These are phyloP conservation scores for Hycleus cichorii DNA, from an alignment of 1,140 invertebrate genomes.

Conservation along the genomic window DNA sequence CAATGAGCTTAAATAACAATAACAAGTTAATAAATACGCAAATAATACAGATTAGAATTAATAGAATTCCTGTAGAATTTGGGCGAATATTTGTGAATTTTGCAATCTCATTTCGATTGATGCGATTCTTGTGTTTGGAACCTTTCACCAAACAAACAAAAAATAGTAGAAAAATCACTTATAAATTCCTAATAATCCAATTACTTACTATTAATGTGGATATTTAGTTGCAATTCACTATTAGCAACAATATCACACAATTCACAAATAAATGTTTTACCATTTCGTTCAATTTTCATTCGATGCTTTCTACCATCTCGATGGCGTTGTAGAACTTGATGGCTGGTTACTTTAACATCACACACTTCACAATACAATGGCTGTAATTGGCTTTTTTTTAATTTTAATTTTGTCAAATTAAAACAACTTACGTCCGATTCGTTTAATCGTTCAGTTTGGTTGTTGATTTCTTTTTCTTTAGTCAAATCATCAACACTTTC, in stretches of 20 bases:
- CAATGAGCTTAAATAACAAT: constrained; percentile 31
- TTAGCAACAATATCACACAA: constrained; percentile 36
- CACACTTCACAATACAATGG: constrained; percentile 33
- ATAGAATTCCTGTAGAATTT: constrained; percentile 30
- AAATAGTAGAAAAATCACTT: not conserved
- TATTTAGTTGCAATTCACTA: constrained; percentile 37
- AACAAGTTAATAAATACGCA: constrained; percentile 37
- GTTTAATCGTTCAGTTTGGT: not conserved
- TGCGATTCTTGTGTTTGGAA: constrained; percentile 30
- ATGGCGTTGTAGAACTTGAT: constrained; percentile 35
- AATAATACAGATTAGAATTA: constrained; percentile 33
- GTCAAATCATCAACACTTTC: constrained; percentile 16
- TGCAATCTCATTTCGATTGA: constrained; percentile 32
- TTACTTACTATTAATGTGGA: constrained; percentile 36
- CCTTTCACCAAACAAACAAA: constrained; percentile 19
- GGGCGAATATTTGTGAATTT: constrained; percentile 21
- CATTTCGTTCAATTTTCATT: constrained; percentile 33
- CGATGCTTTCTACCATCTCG: constrained; percentile 36
- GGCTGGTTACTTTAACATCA: constrained; percentile 35
- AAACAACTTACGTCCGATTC: constrained; percentile 2
- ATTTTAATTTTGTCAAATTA: not conserved
- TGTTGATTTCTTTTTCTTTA: not conserved
- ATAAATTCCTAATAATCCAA: not conserved
- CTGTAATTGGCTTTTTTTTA: constrained; percentile 19
- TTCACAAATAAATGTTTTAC: constrained; percentile 37